These are phyloP conservation scores for Aradophagus sp. DNA, from an alignment of 1,140 invertebrate genomes.

Conservation along the genomic window DNA sequence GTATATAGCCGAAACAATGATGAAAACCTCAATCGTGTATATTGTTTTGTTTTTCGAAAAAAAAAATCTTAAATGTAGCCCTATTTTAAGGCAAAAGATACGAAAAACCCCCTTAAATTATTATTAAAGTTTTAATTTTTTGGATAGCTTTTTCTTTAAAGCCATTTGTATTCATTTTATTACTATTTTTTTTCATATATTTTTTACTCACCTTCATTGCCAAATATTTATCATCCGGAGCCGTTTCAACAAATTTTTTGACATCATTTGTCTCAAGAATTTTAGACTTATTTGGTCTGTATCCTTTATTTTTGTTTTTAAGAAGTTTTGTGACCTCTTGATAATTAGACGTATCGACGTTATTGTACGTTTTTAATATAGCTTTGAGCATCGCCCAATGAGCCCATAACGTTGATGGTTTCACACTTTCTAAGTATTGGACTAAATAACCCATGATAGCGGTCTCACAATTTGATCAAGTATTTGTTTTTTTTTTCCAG, in stretches of 20 bases:
- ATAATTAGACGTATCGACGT: constrained; percentile 6
- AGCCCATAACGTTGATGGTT: constrained; percentile 19
- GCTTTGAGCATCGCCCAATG: constrained; percentile 22
- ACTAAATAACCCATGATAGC: constrained; percentile 9
- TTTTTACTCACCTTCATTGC: constrained; percentile 11
- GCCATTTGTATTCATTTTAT: too few species aligned
- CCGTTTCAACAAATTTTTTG: constrained; percentile 8
- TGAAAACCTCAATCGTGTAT: too few species aligned
- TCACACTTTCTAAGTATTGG: constrained; percentile 12
- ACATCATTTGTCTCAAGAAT: constrained; percentile 1
- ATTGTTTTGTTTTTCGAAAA: too few species aligned
- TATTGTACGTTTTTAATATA: not conserved
- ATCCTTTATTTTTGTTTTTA: constrained; percentile 18
- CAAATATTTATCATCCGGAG: constrained; percentile 17
- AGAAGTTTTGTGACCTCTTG: constrained; percentile 9
- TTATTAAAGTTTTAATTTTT: too few species aligned
- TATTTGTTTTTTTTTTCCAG: constrained; percentile 9
- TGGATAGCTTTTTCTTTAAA: too few species aligned
- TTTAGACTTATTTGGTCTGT: constrained; percentile 8
- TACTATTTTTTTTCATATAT: constrained; percentile 13
- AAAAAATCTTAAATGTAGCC: too few species aligned
- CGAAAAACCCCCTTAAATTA: too few species aligned
- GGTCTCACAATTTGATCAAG: constrained; percentile 1
- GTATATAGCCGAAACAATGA: too few species aligned
- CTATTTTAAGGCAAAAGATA: too few species aligned